A percentile compares a stretch with the other conserved stretches of the same genome.
These are phyloP conservation scores for Centruroides vittatus DNA, from an alignment of 1,140 invertebrate species.

Conservation along the genomic window DNA sequence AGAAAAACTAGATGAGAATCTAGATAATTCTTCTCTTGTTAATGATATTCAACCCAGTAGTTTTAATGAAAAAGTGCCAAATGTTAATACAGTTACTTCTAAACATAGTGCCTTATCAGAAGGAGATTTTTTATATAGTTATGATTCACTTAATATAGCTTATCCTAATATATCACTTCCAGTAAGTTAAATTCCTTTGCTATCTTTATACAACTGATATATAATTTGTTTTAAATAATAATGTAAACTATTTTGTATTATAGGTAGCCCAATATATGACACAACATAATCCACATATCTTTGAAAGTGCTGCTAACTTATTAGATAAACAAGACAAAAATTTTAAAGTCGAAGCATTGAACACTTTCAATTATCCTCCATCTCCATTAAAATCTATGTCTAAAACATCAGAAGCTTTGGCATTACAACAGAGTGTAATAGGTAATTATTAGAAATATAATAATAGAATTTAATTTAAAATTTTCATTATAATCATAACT, in stretches of 20 bases:
- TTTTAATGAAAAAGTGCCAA: neutral
- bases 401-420: constrained; percentile 19
- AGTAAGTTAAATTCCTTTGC: neutral
- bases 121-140: neutral
- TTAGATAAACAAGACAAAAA: neutral
- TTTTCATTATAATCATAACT: neutral
- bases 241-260: neutral
- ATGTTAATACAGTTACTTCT: no score
- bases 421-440: constrained; percentile 23
- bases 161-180: constrained; percentile 7
- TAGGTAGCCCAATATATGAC: constrained; percentile 16
- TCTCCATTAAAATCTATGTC: constrained; percentile 17
- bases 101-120: neutral
- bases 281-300: constrained; percentile 15
- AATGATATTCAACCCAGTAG: neutral
- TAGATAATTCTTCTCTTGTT: no score
- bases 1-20: no score
- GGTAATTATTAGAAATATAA: constrained; percentile 8
- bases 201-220: neutral
- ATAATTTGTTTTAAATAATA: neutral
- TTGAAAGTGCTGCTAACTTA: constrained; percentile 7
- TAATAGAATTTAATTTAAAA: neutral
- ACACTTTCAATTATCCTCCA: neutral
- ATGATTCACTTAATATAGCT: neutral
- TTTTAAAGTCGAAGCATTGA: neutral